These are phyloP conservation scores for Beris chalybata DNA, from an alignment of 2,888 invertebrate genomes.

Conservation along the genomic window DNA sequence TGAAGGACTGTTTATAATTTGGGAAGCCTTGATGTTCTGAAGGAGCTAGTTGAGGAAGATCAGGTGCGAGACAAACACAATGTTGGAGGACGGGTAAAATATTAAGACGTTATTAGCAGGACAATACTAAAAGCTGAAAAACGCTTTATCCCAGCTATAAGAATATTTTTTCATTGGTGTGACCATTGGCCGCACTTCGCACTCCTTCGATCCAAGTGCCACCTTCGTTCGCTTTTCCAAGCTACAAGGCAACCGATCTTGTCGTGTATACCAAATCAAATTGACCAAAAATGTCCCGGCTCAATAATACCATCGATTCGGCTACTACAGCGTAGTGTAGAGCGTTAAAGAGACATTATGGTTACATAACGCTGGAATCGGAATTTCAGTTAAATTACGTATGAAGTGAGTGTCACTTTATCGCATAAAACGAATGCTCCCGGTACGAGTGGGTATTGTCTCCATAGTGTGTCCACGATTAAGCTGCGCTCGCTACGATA, in stretches of 20 bases:
- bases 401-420: background rate
- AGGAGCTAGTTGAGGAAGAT: too few species aligned
- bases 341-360: slow-evolving; percentile 1
- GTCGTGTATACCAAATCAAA: background rate
- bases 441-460: too few species aligned
- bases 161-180: background rate
- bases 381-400: slow-evolving; percentile 6
- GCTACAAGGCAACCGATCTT: slow-evolving; percentile 1
- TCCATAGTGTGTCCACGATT: too few species aligned
- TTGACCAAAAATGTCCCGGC: slow-evolving; percentile 1
- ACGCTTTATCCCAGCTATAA: too few species aligned
- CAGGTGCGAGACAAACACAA: too few species aligned
- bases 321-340: background rate
- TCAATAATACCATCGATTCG: background rate
- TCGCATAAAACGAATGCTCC: background rate
- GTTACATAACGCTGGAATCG: slow-evolving; percentile 4
- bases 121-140: too few species aligned
- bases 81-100: too few species aligned
- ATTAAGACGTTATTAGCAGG: too few species aligned
- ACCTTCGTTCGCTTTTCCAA: background rate
- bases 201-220: slow-evolving; percentile 9
- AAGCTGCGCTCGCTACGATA: too few species aligned
- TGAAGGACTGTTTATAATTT: too few species aligned
- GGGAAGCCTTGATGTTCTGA: too few species aligned
- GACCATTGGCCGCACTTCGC: slow-evolving; percentile 20